Evolutionary conservation across 2,113 vertebrate genomes (phyloP).

Genomic region (Anolis sagrei): DNA sequence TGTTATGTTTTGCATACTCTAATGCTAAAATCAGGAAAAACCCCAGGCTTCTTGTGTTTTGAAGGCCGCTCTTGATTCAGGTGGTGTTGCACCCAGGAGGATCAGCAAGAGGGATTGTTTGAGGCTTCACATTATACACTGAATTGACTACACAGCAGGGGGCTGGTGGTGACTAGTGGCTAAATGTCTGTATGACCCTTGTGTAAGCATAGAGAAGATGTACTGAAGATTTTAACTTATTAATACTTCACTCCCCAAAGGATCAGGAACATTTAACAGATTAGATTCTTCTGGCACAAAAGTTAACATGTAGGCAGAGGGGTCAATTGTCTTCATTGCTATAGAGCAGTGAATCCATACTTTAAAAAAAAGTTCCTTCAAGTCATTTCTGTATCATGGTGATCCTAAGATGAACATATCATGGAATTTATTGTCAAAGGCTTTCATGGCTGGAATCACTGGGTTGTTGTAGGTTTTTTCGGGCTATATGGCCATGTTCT

Average conservation of each 20-base stretch:
- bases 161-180: background rate
- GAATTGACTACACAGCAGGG: background rate
- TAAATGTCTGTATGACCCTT: background rate
- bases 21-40: background rate
- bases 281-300: background rate
- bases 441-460: too few species aligned
- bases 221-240: background rate
- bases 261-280: background rate
- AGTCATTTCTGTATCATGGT: too few species aligned
- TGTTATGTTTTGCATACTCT: background rate
- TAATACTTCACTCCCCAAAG: background rate
- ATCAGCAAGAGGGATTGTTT: background rate
- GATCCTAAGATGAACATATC: too few species aligned
- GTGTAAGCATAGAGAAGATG: background rate
- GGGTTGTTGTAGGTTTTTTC: too few species aligned
- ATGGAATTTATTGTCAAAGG: too few species aligned
- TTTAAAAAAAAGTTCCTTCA: too few species aligned
- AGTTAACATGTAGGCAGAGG: background rate
- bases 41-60: background rate
- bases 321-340: too few species aligned
- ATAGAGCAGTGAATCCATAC: too few species aligned
- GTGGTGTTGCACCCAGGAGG: background rate
- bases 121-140: too few species aligned
- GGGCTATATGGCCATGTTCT: too few species aligned
- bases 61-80: background rate